Conservation (phyloP, 2,797 vertebrate species). For the Micropoecilia bifurca region DNA sequence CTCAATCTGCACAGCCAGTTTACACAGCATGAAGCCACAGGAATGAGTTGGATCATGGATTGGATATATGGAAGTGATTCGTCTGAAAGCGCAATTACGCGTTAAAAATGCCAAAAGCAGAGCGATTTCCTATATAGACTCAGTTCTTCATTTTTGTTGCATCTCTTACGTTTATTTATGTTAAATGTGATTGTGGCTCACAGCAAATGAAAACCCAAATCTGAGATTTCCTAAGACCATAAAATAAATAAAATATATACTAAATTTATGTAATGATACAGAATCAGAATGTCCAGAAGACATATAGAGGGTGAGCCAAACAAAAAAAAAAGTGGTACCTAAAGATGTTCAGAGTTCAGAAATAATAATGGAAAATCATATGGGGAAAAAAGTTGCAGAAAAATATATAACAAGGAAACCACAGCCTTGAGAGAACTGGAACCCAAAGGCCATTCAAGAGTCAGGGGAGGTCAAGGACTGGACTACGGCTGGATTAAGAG, state of each 20-base stretch:
- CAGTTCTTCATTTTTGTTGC: not conserved
- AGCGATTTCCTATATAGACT: not conserved
- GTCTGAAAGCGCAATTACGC: not conserved
- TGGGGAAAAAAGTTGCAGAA: not conserved
- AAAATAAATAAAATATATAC: too few species aligned
- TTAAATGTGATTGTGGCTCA: not conserved
- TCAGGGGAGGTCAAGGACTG: not conserved
- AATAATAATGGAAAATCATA: not conserved
- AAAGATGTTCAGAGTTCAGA: not conserved
- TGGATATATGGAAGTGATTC: not conserved
- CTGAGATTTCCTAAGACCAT: not conserved
- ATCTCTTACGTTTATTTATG: not conserved
- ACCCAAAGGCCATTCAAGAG: not conserved
- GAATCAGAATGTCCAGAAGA: not conserved
- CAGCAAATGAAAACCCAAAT: not conserved
- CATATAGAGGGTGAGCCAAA: not conserved
- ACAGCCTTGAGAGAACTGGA: not conserved
- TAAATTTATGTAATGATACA: not conserved
- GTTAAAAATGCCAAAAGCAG: not conserved
- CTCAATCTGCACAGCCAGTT: constrained; percentile 4
- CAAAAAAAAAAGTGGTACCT: not conserved
- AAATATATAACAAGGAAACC: not conserved
- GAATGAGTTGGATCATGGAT: not conserved
- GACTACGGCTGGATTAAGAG: not conserved
- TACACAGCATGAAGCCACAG: not conserved